Percentiles rank a stretch among this genome's conserved stretches.
Conservation (phyloP, 2,113 vertebrate genomes). For the Tenrec ecaudatus region DNA sequence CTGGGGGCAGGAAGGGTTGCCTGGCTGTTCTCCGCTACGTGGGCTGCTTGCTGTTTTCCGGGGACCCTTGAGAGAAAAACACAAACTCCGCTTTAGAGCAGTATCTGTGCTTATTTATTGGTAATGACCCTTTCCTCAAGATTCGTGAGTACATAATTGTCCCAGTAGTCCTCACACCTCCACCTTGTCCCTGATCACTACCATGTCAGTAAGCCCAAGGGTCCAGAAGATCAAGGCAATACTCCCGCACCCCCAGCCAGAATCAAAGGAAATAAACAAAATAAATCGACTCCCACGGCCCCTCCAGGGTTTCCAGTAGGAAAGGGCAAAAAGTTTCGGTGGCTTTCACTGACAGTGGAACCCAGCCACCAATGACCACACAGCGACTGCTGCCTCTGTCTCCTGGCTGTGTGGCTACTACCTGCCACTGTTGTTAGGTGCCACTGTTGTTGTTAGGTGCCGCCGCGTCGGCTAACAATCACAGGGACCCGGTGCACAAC, state of each 20-base stretch:
- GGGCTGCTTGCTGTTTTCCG: slow-evolving; percentile 60
- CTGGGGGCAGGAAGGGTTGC: slow-evolving; percentile 77
- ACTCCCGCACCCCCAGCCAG: not conserved
- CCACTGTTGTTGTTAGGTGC: too few species aligned
- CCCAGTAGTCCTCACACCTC: not conserved
- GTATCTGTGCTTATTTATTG: slow-evolving; percentile 18
- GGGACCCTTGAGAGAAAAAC: slow-evolving; percentile 24
- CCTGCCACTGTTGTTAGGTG: too few species aligned
- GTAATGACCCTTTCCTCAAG: slow-evolving; percentile 59
- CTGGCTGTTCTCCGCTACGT: slow-evolving; percentile 28
- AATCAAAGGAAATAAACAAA: not conserved
- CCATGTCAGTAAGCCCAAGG: not conserved
- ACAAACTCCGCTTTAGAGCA: not conserved
- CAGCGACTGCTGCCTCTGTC: not conserved
- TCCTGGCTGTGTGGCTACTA: fast-evolving
- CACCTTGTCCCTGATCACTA: not conserved
- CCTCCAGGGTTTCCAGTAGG: not conserved
- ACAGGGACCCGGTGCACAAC: too few species aligned
- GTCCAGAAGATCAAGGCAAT: not conserved
- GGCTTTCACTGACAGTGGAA: not conserved
- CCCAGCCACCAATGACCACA: not conserved
- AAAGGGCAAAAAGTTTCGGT: not conserved
- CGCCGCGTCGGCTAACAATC: too few species aligned
- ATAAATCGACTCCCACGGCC: not conserved
- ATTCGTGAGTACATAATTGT: not conserved